Percentiles rank a stretch among this genome's conserved stretches.
These are phyloP conservation scores for Echiichthys vipera DNA, from an alignment of 2,797 vertebrate species.

Conservation along the genomic window DNA sequence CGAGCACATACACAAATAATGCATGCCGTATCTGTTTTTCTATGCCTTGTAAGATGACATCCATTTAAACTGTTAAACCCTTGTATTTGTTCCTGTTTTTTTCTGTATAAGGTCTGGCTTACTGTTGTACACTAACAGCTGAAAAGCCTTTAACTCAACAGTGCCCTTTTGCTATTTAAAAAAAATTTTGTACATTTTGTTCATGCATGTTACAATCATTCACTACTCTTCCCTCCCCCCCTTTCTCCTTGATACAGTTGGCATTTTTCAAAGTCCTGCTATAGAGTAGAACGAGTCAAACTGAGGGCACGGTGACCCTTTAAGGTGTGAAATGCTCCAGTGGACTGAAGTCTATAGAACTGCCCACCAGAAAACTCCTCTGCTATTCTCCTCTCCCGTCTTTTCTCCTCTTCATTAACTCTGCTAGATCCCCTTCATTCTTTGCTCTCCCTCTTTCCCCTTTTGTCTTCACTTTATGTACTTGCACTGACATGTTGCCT, in stretches of 20 bases:
- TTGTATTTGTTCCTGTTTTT: background rate
- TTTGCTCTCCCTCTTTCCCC: constrained; percentile 15
- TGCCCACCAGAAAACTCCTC: constrained; percentile 49
- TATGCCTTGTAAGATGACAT: constrained; percentile 4
- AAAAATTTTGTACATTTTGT: background rate
- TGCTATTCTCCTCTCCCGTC: constrained; percentile 20
- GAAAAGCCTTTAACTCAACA: background rate
- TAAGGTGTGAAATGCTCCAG: constrained; percentile 59
- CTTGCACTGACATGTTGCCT: constrained; percentile 42
- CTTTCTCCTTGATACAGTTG: constrained; percentile 18
- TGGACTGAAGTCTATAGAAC: constrained; percentile 58
- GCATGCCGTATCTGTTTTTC: background rate
- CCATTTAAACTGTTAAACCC: background rate
- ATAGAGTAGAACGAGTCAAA: constrained; percentile 42
- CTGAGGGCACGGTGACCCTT: constrained; percentile 56
- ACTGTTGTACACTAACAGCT: background rate
- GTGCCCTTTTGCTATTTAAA: background rate
- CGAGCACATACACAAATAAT: background rate
- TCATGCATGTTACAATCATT: background rate
- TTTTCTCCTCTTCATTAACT: constrained; percentile 49
- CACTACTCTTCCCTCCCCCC: background rate
- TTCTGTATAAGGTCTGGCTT: background rate
- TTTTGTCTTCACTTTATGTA: constrained; percentile 45
- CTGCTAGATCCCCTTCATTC: constrained; percentile 31
- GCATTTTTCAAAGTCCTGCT: constrained; percentile 26